Percentiles rank a stretch among this genome's conserved stretches.
These are phyloP conservation scores for Eptatretus atami DNA, from an alignment of 2,797 vertebrate genomes.

Conservation along the genomic window DNA sequence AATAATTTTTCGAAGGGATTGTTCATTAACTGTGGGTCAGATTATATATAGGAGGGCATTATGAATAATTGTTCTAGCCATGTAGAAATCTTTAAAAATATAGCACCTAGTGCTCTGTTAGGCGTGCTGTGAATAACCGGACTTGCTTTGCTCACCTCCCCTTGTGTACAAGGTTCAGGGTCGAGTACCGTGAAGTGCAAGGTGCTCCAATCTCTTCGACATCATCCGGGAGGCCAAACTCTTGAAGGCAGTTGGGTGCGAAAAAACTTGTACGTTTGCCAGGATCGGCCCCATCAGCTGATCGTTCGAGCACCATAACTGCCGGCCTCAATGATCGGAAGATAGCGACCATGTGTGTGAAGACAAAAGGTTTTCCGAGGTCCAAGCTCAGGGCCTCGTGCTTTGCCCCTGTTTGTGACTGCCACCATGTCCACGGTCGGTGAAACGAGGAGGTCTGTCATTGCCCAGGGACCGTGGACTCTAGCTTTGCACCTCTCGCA, in stretches of 20 bases:
- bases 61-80: too few relatives aligned
- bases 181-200: conserved; percentile 43
- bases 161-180: conserved; percentile 27
- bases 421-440: conserved; percentile 41
- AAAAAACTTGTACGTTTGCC: conserved; percentile 40
- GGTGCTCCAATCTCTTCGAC: conserved; percentile 19
- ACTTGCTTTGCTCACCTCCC: conserved; percentile 24
- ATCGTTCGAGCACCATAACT: conserved; percentile 38
- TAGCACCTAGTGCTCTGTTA: too few relatives aligned
- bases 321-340: conserved; percentile 45
- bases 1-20: too few relatives aligned
- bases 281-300: conserved; percentile 33
- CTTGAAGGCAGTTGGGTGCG: conserved; percentile 30
- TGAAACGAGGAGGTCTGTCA: conserved; percentile 40
- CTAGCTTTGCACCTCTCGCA: conserved; percentile 17
- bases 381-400: conserved; percentile 37
- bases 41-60: too few relatives aligned
- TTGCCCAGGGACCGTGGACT: conserved; percentile 34
- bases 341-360: conserved; percentile 36
- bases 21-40: too few relatives aligned
- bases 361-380: conserved; percentile 32
- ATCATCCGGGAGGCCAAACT: conserved; percentile 35
- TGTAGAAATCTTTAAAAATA: too few relatives aligned
- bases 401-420: conserved; percentile 23
- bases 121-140: not conserved